Evolutionary conservation across 1,140 invertebrate genomes (phyloP), one percentile per base, ranked within the genome.

Genomic region (Tetramorium parvispinum): DNA sequence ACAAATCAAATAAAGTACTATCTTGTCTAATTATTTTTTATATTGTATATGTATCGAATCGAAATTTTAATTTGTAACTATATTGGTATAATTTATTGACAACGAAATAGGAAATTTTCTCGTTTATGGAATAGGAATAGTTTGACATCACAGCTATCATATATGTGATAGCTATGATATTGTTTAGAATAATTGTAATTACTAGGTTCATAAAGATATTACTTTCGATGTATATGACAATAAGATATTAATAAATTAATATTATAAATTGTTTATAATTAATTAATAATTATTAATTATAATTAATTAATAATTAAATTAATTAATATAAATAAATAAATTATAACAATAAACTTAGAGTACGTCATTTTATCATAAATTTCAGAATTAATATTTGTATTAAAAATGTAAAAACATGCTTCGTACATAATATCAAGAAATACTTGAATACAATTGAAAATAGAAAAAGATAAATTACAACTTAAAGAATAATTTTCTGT

Each of bases 211-310:
- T 37, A 13, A 53, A 68, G 0, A 24, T 81, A 13, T 61, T 61
- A 61, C n/a, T 18, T 24, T 77, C 16, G 0, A 18, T 16, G 40
- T 10, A 21, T 27, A 3, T 43, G 3, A 37, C 1, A 65, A 65
- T 40, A 16, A 59, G 10, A 43, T 77, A 43, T 77, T 43, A 77
- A 63, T 46, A 77, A 77, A 57, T 77, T 63, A 24, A 61, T 24
- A 40, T 21, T 24, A 27, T n/a, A 46, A 77, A 77, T 77, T 77
- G 59, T 76, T 57, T n/a, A n/a, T n/a, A n/a, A n/a, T n/a, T n/a
- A n/a, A n/a, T n/a, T n/a, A n/a, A n/a, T n/a, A n/a, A n/a, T n/a
- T n/a, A n/a, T n/a, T n/a, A n/a, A n/a, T n/a, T n/a, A n/a, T n/a
- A n/a, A n/a, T n/a, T n/a, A n/a, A n/a, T n/a, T n/a, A n/a, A n/a